Evolutionary conservation across 2,888 invertebrate species (phyloP).

Genomic region (Bembecia ichneumoniformis): DNA sequence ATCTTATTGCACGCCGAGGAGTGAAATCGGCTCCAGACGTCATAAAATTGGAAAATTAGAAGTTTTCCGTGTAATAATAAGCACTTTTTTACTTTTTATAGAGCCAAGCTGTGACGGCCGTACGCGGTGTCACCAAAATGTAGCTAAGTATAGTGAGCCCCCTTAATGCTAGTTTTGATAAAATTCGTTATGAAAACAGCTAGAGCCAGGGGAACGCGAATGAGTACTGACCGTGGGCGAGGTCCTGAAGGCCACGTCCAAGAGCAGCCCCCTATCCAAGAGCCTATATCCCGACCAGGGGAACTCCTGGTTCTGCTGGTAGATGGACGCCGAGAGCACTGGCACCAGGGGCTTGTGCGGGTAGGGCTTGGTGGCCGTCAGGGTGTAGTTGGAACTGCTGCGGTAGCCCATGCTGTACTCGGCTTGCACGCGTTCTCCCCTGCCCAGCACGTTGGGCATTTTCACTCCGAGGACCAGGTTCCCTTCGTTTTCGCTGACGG

Average conservation of each 20-base stretch:
- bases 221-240: conserved; percentile 52
- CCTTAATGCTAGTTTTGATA: no score
- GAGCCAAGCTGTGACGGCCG: no score
- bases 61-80: no score
- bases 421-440: conserved; percentile 86
- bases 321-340: conserved; percentile 81
- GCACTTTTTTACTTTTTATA: no score
- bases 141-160: no score
- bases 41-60: no score
- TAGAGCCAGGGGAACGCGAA: no score
- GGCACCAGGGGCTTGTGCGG: conserved; percentile 77
- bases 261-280: conserved; percentile 81
- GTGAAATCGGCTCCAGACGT: no score
- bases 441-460: conserved; percentile 87
- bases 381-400: conserved; percentile 84
- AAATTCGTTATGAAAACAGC: no score
- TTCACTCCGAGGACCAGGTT: conserved; percentile 81
- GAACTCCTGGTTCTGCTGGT: conserved; percentile 83
- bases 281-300: conserved; percentile 88
- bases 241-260: conserved; percentile 82
- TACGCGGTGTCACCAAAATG: no score
- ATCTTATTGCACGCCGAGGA: no score
- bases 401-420: conserved; percentile 91
- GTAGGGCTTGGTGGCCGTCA: conserved; percentile 88
- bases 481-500: conserved; percentile 93